Base-by-base conservation (phyloP, 2,797 vertebrate species). In the Epinephelus malabaricus region DNA sequence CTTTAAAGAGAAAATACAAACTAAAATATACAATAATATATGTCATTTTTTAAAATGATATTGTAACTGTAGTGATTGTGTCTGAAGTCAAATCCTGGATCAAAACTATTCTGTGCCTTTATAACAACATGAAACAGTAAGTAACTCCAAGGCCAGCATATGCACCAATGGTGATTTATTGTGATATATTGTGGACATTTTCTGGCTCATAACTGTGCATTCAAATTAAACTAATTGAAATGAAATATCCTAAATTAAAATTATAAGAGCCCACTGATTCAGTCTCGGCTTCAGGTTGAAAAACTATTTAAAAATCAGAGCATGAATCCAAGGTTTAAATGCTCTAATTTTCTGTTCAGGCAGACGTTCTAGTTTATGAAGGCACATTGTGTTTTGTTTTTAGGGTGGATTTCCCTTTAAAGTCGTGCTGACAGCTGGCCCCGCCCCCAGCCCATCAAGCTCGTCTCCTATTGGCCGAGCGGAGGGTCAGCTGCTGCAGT, bases 401-500 rank as follows among this genome's bases (percentile, higher is more conserved):
- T 43, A 7, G 43, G 43, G 69, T 30, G 62, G 4, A 10, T 23
- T 64, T 66, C 21, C 27, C 71, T 88, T 90, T 89, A 83, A 79
- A 46, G 0, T 66, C 11, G 3, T 30, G 15, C 40, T 80, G 87
- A 69, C 82, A 76, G 18, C 0, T 76, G 46, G 71, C 64, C 40
- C 78, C 89, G 80, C 92, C 93, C 59, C 10, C 43, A 6, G 0
- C 0, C 5, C 17, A 6, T 8, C 8, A 25, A 30, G 2, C 69
- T 79, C 54, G 54, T 18, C 47, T 86, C 70, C 82, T 45, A 92
- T 94, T 92, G 86, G 92, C 56, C 47, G n/a, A 81, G 6, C 4
- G 1, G n/a, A 11, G 76, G 79, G 84, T 91, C 90, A 93, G 85
- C 79, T 89, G 90, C 68, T 17, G 63, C 81, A 53, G 69, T 12